These are phyloP conservation scores for Microcebus ravelobensis DNA, from an alignment of 2,113 vertebrate genomes.

Conservation along the genomic window DNA sequence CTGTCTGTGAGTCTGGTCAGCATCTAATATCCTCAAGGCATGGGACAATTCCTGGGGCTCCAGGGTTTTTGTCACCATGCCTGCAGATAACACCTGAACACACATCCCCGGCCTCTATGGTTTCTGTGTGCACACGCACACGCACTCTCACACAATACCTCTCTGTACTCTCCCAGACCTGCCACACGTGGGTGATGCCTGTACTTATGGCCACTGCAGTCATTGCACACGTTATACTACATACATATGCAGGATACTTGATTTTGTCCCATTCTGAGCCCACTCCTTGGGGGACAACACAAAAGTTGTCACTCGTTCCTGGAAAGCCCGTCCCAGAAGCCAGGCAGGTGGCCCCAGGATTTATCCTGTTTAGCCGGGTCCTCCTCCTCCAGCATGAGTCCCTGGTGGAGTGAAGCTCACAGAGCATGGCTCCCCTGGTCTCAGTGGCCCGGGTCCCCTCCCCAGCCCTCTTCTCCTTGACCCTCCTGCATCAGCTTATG, in stretches of 20 bases:
- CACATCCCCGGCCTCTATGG: neutral
- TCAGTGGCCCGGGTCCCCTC: neutral
- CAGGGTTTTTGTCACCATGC: neutral
- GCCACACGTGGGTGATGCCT: neutral
- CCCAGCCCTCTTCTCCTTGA: neutral
- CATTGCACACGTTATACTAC: rapidly evolving
- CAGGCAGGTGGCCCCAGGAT: neutral
- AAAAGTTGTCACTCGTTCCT: neutral
- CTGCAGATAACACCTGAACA: neutral
- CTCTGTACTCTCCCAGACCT: neutral
- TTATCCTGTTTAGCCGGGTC: neutral
- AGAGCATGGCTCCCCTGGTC: neutral
- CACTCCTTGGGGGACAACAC: neutral
- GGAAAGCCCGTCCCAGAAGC: neutral
- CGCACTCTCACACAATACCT: neutral
- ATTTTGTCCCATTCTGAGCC: neutral
- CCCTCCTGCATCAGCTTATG: neutral
- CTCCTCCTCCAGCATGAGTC: neutral
- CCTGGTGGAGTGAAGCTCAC: neutral
- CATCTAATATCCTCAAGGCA: neutral
- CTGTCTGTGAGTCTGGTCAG: neutral
- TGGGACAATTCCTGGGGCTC: neutral
- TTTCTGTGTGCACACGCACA: neutral
- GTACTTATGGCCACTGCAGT: neutral
- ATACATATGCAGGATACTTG: no score